Evolutionary conservation across 30 jellyfish, hydroid and myxozoan genomes (phyloP).

Genomic region (Hydra vulgaris): DNA sequence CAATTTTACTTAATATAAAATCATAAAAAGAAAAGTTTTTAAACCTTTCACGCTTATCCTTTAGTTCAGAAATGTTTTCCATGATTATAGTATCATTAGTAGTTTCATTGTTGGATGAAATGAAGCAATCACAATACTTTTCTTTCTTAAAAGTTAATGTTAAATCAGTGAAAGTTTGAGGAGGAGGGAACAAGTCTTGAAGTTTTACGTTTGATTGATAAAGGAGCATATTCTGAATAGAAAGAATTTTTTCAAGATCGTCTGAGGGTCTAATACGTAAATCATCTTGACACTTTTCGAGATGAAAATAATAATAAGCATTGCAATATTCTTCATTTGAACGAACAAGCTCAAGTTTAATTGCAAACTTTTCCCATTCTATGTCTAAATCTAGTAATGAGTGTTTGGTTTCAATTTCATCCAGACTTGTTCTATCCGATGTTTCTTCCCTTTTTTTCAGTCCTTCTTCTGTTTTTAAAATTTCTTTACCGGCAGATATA

Average conservation of each 20-base stretch:
- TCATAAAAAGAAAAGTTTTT: no score
- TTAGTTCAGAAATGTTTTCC: no score
- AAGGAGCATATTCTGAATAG: not conserved
- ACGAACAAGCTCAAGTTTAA: conserved; percentile 1
- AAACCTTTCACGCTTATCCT: no score
- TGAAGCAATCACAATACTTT: not conserved
- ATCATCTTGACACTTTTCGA: not conserved
- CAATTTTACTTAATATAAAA: no score
- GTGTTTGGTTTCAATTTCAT: not conserved
- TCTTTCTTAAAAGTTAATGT: not conserved
- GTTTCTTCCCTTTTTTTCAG: not conserved
- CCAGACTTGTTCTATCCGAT: not conserved
- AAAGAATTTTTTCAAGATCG: not conserved
- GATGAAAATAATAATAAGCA: conserved; percentile 4
- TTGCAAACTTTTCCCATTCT: not conserved
- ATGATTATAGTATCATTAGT: no score
- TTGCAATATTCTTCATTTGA: conserved; percentile 9
- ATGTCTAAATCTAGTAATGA: not conserved
- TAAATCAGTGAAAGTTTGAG: conserved; percentile 15
- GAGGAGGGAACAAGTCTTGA: conserved; percentile 12
- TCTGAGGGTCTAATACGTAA: not conserved
- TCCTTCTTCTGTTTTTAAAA: not conserved
- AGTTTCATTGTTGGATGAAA: no score
- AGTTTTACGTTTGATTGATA: not conserved
- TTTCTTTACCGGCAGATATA: not conserved